Percentiles rank a stretch among this genome's conserved stretches.
phyloP scores from a whole-genome alignment of 2,797 vertebrate species.

The Rallus crepitans region DNA sequence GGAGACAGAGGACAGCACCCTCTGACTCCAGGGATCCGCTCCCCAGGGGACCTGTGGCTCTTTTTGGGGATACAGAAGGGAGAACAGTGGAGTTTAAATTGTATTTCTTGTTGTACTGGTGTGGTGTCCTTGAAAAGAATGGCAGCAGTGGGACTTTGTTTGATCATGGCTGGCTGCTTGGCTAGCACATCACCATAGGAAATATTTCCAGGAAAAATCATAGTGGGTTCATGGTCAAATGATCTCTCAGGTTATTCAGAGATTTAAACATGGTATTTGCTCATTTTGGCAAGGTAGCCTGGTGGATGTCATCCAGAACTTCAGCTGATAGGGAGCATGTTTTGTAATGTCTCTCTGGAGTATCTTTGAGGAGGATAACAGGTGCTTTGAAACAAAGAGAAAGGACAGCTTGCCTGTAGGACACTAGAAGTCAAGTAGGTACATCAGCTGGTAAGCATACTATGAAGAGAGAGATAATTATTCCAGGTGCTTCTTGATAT shows the following conservation, averaged over 20 bases:
- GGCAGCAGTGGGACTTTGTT: neutral
- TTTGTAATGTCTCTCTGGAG: neutral
- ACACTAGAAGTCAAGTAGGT: neutral
- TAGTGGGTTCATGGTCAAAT: neutral
- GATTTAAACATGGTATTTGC: neutral
- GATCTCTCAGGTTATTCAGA: neutral
- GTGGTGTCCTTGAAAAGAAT: neutral
- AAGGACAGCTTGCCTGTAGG: neutral
- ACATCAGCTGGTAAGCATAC: neutral
- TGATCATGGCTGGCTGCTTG: neutral
- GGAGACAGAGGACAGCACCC: constrained; percentile 11
- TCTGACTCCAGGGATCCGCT: neutral
- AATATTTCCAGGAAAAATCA: neutral
- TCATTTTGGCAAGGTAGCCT: neutral
- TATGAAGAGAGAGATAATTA: neutral
- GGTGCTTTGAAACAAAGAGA: neutral
- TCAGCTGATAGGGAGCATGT: neutral
- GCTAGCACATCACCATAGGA: neutral
- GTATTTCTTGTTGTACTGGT: neutral
- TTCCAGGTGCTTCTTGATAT: neutral
- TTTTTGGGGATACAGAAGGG: fast-evolving
- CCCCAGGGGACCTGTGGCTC: neutral
- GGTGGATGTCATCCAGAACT: neutral
- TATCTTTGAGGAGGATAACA: neutral
- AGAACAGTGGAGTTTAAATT: neutral